Evolutionary conservation across 23 tunicate species (phyloP).

Genomic region (Trididemnum nubilum): DNA sequence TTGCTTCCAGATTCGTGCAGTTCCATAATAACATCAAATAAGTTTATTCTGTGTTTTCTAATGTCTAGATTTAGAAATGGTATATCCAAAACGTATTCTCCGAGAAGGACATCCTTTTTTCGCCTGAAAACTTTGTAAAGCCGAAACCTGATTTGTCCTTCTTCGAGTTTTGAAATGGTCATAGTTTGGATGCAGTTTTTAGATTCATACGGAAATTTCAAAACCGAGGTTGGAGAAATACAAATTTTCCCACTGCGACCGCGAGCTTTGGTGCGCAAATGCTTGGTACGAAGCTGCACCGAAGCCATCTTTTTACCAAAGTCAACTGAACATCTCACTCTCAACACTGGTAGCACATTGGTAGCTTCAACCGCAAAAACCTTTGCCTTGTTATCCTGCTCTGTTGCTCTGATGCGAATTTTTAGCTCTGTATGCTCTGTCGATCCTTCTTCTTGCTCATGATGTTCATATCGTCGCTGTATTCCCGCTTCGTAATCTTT

Average conservation of each 20-base stretch:
- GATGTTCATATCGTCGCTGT: no score
- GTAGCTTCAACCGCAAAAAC: conserved; percentile 66
- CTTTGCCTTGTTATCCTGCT: no score
- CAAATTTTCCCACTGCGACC: conserved; percentile 77
- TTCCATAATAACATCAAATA: conserved; percentile 36
- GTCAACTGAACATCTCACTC: background rate
- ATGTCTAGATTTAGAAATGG: conserved; percentile 31
- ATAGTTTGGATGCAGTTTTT: conserved; percentile 66
- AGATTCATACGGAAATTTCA: conserved; percentile 56
- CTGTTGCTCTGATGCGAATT: no score
- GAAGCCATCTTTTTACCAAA: conserved; percentile 12
- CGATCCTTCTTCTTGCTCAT: no score
- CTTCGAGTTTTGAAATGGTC: conserved; percentile 35
- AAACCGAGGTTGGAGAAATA: conserved; percentile 39
- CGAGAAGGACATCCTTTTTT: conserved; percentile 59
- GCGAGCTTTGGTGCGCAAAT: conserved; percentile 51
- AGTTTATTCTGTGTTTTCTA: conserved; percentile 32
- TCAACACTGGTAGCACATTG: conserved; percentile 22
- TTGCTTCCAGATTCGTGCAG: conserved; percentile 72
- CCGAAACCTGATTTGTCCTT: conserved; percentile 51
- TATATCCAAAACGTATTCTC: conserved; percentile 63
- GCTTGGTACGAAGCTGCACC: conserved; percentile 76
- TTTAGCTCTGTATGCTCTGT: no score
- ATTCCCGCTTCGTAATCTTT: no score
- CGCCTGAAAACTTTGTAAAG: conserved; percentile 69